A percentile compares a stretch with the other conserved stretches of the same genome.
phyloP scores from a whole-genome alignment of 2,797 vertebrate genomes.

The Galago senegalensis region DNA sequence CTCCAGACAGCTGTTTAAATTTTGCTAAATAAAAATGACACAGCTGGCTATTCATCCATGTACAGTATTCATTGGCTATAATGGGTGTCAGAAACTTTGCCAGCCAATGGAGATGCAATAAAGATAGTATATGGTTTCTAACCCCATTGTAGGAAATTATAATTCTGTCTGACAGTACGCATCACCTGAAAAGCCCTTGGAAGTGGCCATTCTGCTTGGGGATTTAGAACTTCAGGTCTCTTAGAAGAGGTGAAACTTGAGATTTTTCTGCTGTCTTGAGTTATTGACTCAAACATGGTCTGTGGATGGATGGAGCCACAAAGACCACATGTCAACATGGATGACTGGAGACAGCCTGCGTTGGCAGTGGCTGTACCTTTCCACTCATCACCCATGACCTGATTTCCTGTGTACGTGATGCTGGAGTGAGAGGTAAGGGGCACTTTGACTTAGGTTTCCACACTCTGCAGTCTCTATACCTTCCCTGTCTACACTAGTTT shows the following conservation, averaged over 20 bases:
- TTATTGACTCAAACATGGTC: slow-evolving; percentile 7
- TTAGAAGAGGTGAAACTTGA: not conserved
- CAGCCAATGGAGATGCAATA: not conserved
- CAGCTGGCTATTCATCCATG: not conserved
- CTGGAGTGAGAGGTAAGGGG: not conserved
- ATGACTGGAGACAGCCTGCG: not conserved
- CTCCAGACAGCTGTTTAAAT: not conserved
- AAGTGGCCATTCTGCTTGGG: not conserved
- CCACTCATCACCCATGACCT: not conserved
- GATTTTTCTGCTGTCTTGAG: slow-evolving; percentile 19
- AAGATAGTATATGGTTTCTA: not conserved
- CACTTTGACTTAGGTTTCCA: not conserved
- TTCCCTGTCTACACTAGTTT: not conserved
- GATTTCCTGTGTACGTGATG: not conserved
- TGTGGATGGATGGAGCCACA: not conserved
- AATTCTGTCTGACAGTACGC: not conserved
- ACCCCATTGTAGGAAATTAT: not conserved
- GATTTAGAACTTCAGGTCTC: not conserved
- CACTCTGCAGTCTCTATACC: not conserved
- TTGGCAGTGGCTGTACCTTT: not conserved
- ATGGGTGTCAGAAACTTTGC: not conserved
- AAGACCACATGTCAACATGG: not conserved
- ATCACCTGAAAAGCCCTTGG: not conserved
- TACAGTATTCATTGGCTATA: not conserved
- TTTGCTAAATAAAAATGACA: slow-evolving; percentile 28